Conservation (phyloP, 2,888 invertebrate species). For the Imbricaverruca yamaguchii region DNA sequence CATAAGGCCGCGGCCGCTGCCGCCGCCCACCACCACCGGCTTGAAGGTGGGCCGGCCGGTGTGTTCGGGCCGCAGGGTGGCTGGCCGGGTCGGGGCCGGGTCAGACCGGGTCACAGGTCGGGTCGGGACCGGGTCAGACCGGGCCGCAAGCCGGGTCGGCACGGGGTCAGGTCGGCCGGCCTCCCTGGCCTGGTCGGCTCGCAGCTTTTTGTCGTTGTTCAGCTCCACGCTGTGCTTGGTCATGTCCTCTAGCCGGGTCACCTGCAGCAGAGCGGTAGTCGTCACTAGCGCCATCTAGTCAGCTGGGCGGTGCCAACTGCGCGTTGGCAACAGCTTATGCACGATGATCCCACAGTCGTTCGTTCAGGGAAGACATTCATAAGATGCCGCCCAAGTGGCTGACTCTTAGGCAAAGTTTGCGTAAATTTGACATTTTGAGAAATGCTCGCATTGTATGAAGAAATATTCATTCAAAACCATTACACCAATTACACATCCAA, state of each 20-base stretch:
- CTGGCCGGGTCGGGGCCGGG: constrained; percentile 17
- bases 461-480: no score
- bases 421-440: no score
- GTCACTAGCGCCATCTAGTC: no score
- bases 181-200: neutral
- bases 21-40: constrained; percentile 21
- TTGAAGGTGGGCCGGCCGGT: neutral
- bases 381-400: no score
- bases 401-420: no score
- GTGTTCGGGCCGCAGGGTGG: constrained; percentile 29
- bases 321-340: neutral
- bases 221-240: constrained; percentile 14
- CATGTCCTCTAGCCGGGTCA: neutral
- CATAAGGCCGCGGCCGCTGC: constrained; percentile 57
- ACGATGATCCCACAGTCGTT: no score
- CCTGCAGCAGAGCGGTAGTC: neutral
- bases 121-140: constrained; percentile 13
- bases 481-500: no score
- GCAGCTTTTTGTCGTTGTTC: constrained; percentile 4
- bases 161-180: neutral
- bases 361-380: no score
- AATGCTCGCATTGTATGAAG: no score
- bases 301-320: neutral
- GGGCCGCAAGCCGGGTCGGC: constrained; percentile 28
- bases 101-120: neutral